A percentile compares a stretch with the other conserved stretches of the same genome.
These are phyloP conservation scores for Molossus alvarezi DNA, from an alignment of 2,797 vertebrate genomes.

Conservation along the genomic window DNA sequence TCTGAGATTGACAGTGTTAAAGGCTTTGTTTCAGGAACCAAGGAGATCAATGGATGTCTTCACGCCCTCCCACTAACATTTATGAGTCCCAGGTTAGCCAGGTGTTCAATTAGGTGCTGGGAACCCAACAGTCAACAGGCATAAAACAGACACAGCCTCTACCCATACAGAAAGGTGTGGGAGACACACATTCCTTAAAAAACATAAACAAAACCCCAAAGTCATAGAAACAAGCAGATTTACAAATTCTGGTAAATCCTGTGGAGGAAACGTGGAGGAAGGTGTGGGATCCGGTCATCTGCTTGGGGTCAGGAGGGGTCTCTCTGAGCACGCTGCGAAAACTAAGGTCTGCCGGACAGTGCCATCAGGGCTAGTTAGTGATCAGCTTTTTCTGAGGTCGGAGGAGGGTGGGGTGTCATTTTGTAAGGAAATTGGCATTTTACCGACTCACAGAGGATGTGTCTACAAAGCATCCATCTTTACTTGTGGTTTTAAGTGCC, in stretches of 20 bases:
- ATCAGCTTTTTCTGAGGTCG: neutral
- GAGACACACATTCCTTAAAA: neutral
- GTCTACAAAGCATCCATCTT: neutral
- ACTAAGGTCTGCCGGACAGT: neutral
- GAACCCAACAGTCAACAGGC: neutral
- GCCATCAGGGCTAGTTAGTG: too few species aligned
- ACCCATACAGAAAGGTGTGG: neutral
- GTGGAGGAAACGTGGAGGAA: neutral
- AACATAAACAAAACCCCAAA: neutral
- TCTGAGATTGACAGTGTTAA: neutral
- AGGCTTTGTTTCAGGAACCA: neutral
- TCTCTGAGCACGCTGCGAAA: neutral
- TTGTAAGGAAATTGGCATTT: neutral
- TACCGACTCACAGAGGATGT: neutral
- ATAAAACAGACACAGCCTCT: neutral
- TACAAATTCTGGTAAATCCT: conserved; percentile 13
- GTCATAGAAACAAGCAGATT: neutral
- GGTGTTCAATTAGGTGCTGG: neutral
- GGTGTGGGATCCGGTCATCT: neutral
- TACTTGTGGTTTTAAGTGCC: neutral
- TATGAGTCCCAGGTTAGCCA: neutral
- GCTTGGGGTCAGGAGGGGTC: neutral
- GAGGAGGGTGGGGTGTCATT: neutral
- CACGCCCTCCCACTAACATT: neutral
- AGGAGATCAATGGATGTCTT: neutral